Evolutionary conservation across 2,888 invertebrate genomes (phyloP), one percentile per base, ranked within the genome.

Genomic region (Platerodrilus igneus): DNA sequence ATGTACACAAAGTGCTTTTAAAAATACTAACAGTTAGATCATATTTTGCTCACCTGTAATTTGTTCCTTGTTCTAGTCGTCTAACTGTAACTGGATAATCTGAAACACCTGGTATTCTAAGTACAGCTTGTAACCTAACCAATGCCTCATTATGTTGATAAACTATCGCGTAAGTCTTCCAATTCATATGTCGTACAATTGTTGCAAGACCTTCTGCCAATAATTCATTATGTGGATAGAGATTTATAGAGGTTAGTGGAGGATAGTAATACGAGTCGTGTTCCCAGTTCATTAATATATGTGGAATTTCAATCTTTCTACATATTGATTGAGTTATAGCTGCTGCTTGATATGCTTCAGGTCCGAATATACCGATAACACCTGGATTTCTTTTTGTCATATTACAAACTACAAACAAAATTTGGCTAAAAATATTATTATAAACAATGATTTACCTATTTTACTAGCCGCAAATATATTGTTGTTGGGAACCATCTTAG

Each of bases 281-380:
- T n/a, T n/a, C n/a, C 75, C 85, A 86, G 45, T 79, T 78, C 1
- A 80, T 81, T 56, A 87, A 79, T 37, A 95, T 73, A 58, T 91
- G 87, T 0, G 95, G 94, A 45, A 95, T 77, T 69, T 91, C 89
- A 52, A 89, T 75, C 38, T 79, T 78, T 60, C 88, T 84, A 53
- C 88, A 86, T 49, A 92, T 79, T 17, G 89, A 87, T 61, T 89
- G 83, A 5, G 91, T 80, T 57, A 90, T 86, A 21, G 79, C 75
- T 3, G 85, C 73, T 0, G 81, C 74, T 22, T 72, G 64, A 47
- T 72, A 74, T 26, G 78, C 74, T 42, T 78, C 77, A 0, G 93
- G 91, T 1, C 93, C 93, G 57, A 94, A 83, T 19, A 95, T 75
- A 23, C 83, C 91, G 3, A 83, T 81, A 2, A 91, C 73, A 36